These are phyloP conservation scores for Artibeus jamaicensis DNA, from an alignment of 2,797 vertebrate genomes.

Conservation along the genomic window DNA sequence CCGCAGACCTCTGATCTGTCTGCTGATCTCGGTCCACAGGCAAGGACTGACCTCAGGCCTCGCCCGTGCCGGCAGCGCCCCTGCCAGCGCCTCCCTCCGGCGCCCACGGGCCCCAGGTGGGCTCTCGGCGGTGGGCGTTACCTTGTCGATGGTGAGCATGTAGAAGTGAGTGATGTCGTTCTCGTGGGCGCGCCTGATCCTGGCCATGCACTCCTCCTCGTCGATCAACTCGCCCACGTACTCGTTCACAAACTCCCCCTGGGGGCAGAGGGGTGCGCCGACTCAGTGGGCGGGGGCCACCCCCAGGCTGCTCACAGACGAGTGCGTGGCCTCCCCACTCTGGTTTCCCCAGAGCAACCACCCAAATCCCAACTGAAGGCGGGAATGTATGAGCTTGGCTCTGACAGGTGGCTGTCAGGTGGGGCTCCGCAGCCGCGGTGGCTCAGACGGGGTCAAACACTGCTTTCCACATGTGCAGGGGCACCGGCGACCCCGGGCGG, in stretches of 20 bases:
- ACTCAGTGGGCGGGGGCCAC: neutral
- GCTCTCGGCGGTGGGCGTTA: constrained; percentile 50
- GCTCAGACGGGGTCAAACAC: neutral
- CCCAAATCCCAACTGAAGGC: neutral
- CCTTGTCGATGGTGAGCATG: constrained; percentile 99
- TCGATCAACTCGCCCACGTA: constrained; percentile 98
- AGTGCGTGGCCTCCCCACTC: accelerated
- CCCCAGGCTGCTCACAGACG: neutral
- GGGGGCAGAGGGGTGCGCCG: constrained; percentile 46
- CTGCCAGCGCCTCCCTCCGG: too few relatives aligned
- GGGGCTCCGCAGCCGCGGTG: too few relatives aligned
- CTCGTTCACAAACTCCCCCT: constrained; percentile 99
- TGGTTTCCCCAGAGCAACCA: neutral
- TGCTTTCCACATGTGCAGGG: neutral
- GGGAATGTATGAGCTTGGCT: neutral
- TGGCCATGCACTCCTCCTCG: constrained; percentile 95
- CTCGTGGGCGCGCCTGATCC: constrained; percentile 95
- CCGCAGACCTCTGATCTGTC: too few relatives aligned
- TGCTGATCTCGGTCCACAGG: too few relatives aligned
- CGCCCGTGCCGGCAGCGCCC: too few relatives aligned
- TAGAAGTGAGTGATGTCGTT: constrained; percentile 98
- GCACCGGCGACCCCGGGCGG: too few relatives aligned
- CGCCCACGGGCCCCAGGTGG: too few relatives aligned
- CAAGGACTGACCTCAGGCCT: too few relatives aligned
- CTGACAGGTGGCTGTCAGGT: neutral